Evolutionary conservation across 2,797 vertebrate genomes (phyloP), one percentile per base, ranked within the genome.

Genomic region (Synanceia verrucosa): DNA sequence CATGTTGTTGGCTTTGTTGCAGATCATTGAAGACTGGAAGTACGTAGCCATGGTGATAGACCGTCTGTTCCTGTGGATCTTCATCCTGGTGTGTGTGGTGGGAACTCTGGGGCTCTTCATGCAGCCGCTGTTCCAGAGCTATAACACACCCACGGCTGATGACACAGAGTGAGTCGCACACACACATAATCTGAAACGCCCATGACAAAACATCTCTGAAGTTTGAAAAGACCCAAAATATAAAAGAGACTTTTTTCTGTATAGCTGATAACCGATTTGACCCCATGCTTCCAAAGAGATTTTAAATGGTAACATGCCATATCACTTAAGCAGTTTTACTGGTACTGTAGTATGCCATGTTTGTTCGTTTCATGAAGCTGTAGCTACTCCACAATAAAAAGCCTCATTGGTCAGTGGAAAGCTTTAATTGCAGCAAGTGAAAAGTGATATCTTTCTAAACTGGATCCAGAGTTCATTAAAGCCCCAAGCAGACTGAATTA

Each of bases 21-120:
- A 95, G 95, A 91, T 95, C 68, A 95, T 95, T 13, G 89, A 95
- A 71, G 95, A 95, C 90, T 95, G 95, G 95, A 95, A 95, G 73
- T 95, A 95, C 1, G 94, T 95, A 0, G 95, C 94, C 34, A 95
- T 95, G 95, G 95, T 95, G 76, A 95, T 95, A 14, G 95, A 95
- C 82, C 93, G 95, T 12, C 90, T 95, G 60, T 95, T 95, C 66
- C 88, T 95, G 60, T 95, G 95, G 94, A 94, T 95, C 87, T 95
- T 95, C 81, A 93, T 95, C 82, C 80, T 95, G 83, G 95, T 95
- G 77, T 95, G 94, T 84, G 88, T 95, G 66, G 81, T 89, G 52
- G 95, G 94, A 79, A 95, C 95, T 5, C 83, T 95, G 52, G 94
- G 94, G 37, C 93, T 95, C 59, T 95, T 95, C 84, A 92, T 94